Evolutionary conservation across 2,888 invertebrate species (phyloP).

Genomic region (Blera fallax): DNA sequence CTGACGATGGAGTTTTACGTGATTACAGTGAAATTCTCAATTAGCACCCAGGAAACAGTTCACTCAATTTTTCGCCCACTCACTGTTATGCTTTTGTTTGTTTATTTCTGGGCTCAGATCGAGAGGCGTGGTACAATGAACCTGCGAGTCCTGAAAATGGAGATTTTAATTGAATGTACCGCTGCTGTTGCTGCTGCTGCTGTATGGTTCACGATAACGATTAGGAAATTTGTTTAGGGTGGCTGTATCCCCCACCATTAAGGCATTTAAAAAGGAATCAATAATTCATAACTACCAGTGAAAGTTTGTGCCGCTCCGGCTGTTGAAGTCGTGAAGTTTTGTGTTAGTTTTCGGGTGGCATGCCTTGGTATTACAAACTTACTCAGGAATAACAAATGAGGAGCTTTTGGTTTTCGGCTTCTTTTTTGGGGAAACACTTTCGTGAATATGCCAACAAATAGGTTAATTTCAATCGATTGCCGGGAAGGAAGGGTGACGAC

Average conservation of each 20-base stretch:
- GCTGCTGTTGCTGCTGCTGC: not conserved
- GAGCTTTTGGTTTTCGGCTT: not conserved
- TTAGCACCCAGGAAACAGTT: constrained; percentile 43
- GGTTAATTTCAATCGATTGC: constrained; percentile 9
- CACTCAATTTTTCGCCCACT: constrained; percentile 17
- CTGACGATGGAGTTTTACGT: constrained; percentile 13
- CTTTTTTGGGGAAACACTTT: not conserved
- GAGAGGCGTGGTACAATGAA: not conserved
- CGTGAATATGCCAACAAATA: not conserved
- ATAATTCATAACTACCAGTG: constrained; percentile 30
- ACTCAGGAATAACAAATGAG: not conserved
- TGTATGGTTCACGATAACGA: not conserved
- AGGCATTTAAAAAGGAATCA: constrained; percentile 5
- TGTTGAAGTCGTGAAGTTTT: not conserved
- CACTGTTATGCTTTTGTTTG: not conserved
- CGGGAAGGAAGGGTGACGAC: not conserved
- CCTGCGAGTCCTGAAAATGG: not conserved
- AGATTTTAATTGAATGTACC: constrained; percentile 26
- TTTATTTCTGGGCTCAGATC: not conserved
- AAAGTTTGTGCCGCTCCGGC: constrained; percentile 1
- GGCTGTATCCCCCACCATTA: not conserved
- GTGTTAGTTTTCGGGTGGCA: not conserved
- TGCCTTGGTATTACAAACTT: not conserved
- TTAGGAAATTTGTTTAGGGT: constrained; percentile 9
- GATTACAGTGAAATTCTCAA: constrained; percentile 47